Base-by-base conservation (phyloP, 2,888 invertebrate species). In the Drosophila parthenogenetica region DNA sequence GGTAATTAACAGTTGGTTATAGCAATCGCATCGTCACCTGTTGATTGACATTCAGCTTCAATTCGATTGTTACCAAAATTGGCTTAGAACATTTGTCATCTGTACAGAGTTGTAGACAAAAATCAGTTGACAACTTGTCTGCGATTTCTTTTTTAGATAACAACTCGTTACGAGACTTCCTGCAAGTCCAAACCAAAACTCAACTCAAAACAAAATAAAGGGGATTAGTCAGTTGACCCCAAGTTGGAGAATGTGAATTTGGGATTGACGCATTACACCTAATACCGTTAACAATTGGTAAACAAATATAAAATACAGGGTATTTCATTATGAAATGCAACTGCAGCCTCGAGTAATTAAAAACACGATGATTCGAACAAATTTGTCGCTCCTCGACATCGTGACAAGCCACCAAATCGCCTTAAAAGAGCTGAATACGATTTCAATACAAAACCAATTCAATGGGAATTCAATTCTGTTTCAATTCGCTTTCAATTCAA, bases 371-470 rank as follows among this genome's bases (percentile, higher is more conserved):
- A 43, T 54, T 46, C 48, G 7, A 50, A 65, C 81, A 69, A 79
- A 77, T 83, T 69, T 61, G 64, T 85, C 69, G 68, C 54, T 63
- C 32, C 59, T 69, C 57, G 57, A 57, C 69, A 45, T 64, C 81
- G 78, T 83, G 87, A 74, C 81, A 79, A 60, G 5, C 19, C 66
- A 40, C 40, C 86, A 83, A 86, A 86, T 83, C 87, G 84, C 87
- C 83, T 80, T 80, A 75, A 79, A 61, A 63, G 60, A 55, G 48
- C 42, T 60, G 53, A 64, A 50, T 45, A 51, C 16, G 5, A 73
- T 35, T 57, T 35, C 35, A 35, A 35, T 35, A 13, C 35, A 8
- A 35, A 8, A 29, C 2, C 14, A 29, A 17, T 42, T 40, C 8
- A 16, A 42, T 46, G 42, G 25, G 32, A 13, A 17, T 43, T 42